phyloP scores from a whole-genome alignment of 2,797 vertebrate genomes.

The Schizopygopsis pylzovi region DNA sequence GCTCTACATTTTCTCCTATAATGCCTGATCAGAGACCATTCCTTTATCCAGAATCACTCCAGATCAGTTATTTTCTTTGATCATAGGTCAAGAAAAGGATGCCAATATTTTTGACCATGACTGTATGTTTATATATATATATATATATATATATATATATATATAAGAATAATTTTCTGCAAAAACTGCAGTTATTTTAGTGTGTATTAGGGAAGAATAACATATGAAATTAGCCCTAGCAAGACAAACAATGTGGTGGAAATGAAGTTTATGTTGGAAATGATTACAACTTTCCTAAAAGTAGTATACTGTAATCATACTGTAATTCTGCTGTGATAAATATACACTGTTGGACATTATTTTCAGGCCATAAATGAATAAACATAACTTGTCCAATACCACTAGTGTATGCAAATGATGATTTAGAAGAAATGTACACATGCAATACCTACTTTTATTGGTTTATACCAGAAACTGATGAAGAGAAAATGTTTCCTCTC shows the following conservation, averaged over 20 bases:
- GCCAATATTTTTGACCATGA: no score
- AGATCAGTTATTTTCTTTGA: no score
- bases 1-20: no score
- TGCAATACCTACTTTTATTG: conserved; percentile 33
- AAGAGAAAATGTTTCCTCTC: conserved; percentile 15
- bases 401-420: neutral
- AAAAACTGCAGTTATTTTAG: neutral
- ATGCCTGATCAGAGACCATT: no score
- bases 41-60: no score
- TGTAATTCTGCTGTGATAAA: neutral
- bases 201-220: neutral
- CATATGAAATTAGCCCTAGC: neutral
- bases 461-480: conserved; percentile 29
- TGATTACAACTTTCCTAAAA: neutral
- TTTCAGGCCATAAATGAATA: neutral
- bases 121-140: no score
- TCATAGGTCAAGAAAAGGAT: no score
- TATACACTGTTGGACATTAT: neutral
- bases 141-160: no score
- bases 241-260: conserved; percentile 1
- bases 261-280: neutral
- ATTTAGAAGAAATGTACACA: conserved; percentile 1
- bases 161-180: neutral
- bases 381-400: neutral
- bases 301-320: neutral